Evolutionary conservation across 2,797 vertebrate species (phyloP).

Genomic region (Simalia tracyae): DNA sequence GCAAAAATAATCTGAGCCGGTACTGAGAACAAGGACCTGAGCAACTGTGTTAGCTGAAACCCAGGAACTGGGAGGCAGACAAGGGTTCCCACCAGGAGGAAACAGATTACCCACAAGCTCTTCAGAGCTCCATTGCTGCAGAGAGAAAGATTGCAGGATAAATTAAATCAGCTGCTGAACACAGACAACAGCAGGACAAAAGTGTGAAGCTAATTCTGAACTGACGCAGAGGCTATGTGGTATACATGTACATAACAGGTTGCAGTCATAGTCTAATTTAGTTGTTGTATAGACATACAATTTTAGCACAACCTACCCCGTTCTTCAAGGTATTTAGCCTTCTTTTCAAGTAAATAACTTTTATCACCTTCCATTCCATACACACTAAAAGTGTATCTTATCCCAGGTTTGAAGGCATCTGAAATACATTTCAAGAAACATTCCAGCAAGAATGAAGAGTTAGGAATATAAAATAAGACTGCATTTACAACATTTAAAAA

Average conservation of each 20-base stretch:
- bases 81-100: neutral
- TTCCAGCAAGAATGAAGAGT: neutral
- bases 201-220: neutral
- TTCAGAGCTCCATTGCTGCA: neutral
- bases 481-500: constrained; percentile 1
- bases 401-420: constrained; percentile 77
- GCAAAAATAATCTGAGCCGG: neutral
- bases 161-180: neutral
- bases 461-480: neutral
- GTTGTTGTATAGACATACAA: neutral
- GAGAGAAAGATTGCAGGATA: neutral
- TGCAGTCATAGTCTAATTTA: neutral
- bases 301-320: constrained; percentile 72
- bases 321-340: constrained; percentile 80
- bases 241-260: neutral
- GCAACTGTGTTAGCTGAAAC: neutral
- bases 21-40: neutral
- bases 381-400: constrained; percentile 80
- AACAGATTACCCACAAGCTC: neutral
- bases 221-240: neutral
- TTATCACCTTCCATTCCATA: constrained; percentile 72
- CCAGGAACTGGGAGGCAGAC: neutral
- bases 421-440: constrained; percentile 41
- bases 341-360: constrained; percentile 73
- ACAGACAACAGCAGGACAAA: neutral